phyloP scores from a whole-genome alignment of 2,113 vertebrate genomes.

The Ameiurus melas region DNA sequence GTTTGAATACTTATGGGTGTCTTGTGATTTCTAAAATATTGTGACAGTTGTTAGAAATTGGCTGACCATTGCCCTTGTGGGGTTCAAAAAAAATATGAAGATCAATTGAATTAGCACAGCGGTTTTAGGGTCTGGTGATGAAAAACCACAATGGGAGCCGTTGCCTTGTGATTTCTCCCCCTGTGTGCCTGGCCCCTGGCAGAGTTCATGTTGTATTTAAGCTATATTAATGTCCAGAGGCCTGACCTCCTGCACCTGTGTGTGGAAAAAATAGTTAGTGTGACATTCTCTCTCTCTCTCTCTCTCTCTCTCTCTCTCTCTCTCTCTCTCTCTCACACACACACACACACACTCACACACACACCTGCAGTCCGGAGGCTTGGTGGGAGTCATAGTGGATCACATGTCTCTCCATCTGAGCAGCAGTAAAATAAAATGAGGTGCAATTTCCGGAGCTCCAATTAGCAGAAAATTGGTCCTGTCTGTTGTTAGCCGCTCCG shows the following conservation, averaged over 20 bases:
- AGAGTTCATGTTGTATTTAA: slow-evolving; percentile 56
- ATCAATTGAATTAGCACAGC: slow-evolving; percentile 48
- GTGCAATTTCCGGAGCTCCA: slow-evolving; percentile 77
- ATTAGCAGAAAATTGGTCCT: slow-evolving; percentile 79
- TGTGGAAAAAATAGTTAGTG: slow-evolving; percentile 35
- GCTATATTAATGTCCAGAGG: slow-evolving; percentile 52
- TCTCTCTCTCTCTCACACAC: neutral
- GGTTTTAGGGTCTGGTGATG: slow-evolving; percentile 34
- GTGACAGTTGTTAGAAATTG: slow-evolving; percentile 65
- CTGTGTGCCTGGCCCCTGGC: slow-evolving; percentile 46
- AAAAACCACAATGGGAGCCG: slow-evolving; percentile 32
- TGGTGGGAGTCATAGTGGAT: slow-evolving; percentile 54
- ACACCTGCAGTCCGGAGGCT: slow-evolving; percentile 59
- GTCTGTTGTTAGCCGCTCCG: slow-evolving; percentile 70
- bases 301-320: slow-evolving; percentile 30
- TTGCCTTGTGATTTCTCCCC: slow-evolving; percentile 31
- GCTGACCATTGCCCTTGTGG: slow-evolving; percentile 15
- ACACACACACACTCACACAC: too few species aligned
- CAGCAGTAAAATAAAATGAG: slow-evolving; percentile 74
- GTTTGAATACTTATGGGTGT: slow-evolving; percentile 40
- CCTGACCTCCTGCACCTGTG: slow-evolving; percentile 53
- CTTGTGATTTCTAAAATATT: slow-evolving; percentile 63
- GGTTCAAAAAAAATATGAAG: slow-evolving; percentile 41
- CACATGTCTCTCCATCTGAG: slow-evolving; percentile 70
- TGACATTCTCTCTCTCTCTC: slow-evolving; percentile 11